phyloP scores from a whole-genome alignment of 2,888 invertebrate genomes.

The Gnatocerus cornutus region DNA sequence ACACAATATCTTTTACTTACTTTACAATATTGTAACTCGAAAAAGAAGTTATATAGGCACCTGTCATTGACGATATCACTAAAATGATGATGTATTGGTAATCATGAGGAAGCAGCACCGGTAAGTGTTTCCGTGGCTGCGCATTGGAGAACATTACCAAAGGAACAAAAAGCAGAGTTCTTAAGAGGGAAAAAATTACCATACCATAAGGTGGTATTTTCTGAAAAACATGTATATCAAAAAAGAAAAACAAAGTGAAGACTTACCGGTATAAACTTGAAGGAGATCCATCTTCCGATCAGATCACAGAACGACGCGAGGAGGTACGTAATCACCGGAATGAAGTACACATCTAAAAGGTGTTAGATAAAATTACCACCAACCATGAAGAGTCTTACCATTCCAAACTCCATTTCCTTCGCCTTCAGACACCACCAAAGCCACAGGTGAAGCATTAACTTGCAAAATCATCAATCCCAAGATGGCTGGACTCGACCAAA shows the following conservation, averaged over 20 bases:
- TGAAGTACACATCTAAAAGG: slow-evolving; percentile 29
- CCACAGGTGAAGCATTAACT: not conserved
- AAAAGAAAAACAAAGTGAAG: no score
- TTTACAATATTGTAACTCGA: slow-evolving; percentile 12
- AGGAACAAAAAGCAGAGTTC: slow-evolving; percentile 83
- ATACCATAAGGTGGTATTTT: slow-evolving; percentile 62
- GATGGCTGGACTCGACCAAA: slow-evolving; percentile 23
- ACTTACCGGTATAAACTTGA: slow-evolving; percentile 10
- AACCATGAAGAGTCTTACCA: not conserved
- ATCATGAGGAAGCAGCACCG: slow-evolving; percentile 85
- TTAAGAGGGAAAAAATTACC: slow-evolving; percentile 71
- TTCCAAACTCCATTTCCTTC: slow-evolving; percentile 33
- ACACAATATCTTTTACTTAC: slow-evolving; percentile 3
- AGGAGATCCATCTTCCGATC: slow-evolving; percentile 12
- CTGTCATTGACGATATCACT: slow-evolving; percentile 83
- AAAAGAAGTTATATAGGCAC: slow-evolving; percentile 78
- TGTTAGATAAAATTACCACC: not conserved
- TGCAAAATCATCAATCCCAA: not conserved
- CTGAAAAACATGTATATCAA: slow-evolving; percentile 61
- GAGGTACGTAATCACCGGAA: slow-evolving; percentile 23
- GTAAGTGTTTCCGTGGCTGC: slow-evolving; percentile 82
- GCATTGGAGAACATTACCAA: slow-evolving; percentile 89
- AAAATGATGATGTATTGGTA: slow-evolving; percentile 84
- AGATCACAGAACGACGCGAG: slow-evolving; percentile 14
- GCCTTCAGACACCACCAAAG: slow-evolving; percentile 32